Evolutionary conservation across 2,888 invertebrate species (phyloP).

Genomic region (Megamerina dolium): DNA sequence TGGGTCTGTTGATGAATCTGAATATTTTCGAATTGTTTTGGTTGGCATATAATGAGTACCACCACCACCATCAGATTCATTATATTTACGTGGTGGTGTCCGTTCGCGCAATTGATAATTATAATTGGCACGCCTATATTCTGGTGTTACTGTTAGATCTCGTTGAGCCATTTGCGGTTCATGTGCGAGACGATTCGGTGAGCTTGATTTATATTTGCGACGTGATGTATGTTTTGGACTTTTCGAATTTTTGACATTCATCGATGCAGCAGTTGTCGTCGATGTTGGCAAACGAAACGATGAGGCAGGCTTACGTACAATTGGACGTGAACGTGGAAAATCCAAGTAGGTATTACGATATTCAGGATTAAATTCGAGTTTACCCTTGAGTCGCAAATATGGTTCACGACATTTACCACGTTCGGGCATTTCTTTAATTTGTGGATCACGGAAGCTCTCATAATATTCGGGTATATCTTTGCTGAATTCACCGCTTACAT

Average conservation of each 20-base stretch:
- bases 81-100: conserved; percentile 28
- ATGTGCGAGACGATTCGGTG: conserved; percentile 20
- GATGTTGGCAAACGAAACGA: conserved; percentile 41
- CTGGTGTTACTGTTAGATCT: conserved; percentile 42
- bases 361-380: conserved; percentile 48
- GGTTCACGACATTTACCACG: conserved; percentile 45
- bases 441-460: conserved; percentile 47
- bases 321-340: conserved; percentile 45
- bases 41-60: conserved; percentile 6
- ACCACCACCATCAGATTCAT: conserved; percentile 14
- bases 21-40: conserved; percentile 24
- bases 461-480: conserved; percentile 46
- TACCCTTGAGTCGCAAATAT: conserved; percentile 44
- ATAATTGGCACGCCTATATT: conserved; percentile 45
- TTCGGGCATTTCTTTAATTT: conserved; percentile 45
- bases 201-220: conserved; percentile 23
- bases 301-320: conserved; percentile 42
- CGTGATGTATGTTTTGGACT: conserved; percentile 19
- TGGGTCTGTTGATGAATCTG: conserved; percentile 25
- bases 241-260: no score
- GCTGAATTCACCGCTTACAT: conserved; percentile 40
- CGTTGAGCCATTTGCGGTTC: conserved; percentile 11
- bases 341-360: conserved; percentile 45
- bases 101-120: conserved; percentile 43
- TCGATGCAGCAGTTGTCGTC: conserved; percentile 15